Base-by-base conservation (phyloP, 2,113 vertebrate species). In the Burhinus oedicnemus region DNA sequence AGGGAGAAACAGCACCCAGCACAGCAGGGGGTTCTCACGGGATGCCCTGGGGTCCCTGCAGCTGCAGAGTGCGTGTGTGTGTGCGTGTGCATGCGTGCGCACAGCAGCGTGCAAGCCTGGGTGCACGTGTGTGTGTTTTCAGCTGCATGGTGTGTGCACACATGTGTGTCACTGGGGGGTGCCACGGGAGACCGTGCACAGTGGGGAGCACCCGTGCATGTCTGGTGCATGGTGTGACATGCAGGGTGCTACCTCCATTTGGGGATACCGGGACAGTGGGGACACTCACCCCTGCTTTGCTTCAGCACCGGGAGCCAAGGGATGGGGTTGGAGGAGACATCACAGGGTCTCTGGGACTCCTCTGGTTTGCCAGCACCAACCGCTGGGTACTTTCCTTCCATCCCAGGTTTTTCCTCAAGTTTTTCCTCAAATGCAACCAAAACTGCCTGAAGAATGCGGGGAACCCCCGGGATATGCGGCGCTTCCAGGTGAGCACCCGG, bases 361-460 rank as follows among this genome's bases (percentile, higher is more conserved):
- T 19, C 18, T 1, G 2, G 4, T 27, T n/a, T 27, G 15, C 32
- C 13, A 2, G 30, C 51, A 25, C 29, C 5, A 3, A 65, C 40
- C 4, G 0, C 9, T 27, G 9, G 16, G 8, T 23, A 54, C 40
- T 49, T 23, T 7, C 69, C 34, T 44, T 29, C 51, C 49, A 6
- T 68, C 57, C 38, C 54, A 81, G 92, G 97, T 99, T 99, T 97
- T 99, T 99, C 98, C 98, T 99, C 95, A 99, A 99, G 97, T 99
- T 99, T 95, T 99, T 99, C 97, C 98, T 99, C 94, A 99, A 99
- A 97, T 99, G 99, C 97, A 99, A 99, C 97, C 99, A 99, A 98
- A 99, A 99, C 97, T 99, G 99, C 97, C 97, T 99, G 97, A 99
- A 99, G 96, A 99, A 99, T 9, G 99, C 99, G 0, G 99, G 99